Base-by-base conservation (phyloP, 2,113 vertebrate genomes). In the Paedocypris sp. region DNA sequence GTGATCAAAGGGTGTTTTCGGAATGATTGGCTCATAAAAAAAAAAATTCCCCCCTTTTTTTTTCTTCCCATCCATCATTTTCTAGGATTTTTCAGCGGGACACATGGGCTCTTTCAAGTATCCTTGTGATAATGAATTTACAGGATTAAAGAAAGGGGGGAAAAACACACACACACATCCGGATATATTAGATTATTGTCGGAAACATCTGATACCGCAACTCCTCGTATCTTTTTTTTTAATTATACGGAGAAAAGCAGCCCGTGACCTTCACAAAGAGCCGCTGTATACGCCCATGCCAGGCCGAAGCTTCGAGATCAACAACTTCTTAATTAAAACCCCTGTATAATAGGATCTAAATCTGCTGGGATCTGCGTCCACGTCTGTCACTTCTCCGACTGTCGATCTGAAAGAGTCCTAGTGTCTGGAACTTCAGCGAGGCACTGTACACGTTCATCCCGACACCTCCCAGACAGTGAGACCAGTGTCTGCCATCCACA, bases 281-380 rank as follows among this genome's bases (percentile, higher is more conserved):
- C 60, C 46, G 29, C 58, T 73, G 65, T 70, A 38, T 20, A 31
- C 8, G 19, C 16, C 31, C 22, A 43, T 20, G 26, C 25, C 54
- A 9, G 29, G n/a, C 22, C 35, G 33, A 62, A 54, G 50, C 50
- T 62, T 47, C 32, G 26, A 68, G 56, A 70, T 73, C 68, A 68
- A 68, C 60, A 68, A 61, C 62, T 63, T 59, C 65, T 68, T 74
- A 65, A 68, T 68, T 66, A 68, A 68, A 71, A 53, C 52, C 22
- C 16, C 22, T 52, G 58, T 38, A 65, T 59, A 61, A 56, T 62
- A 54, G 64, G 62, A 68, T 68, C 46, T 54, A 68, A 57, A 73
- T 43, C 58, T 71, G 53, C 25, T 23, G 12, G 48, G 19, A 62
- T 74, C 52, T 49, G 39, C 26, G 57, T 61, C 41, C 45, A 58